phyloP scores from a whole-genome alignment of 2,113 vertebrate genomes.

The Salvator merianae region DNA sequence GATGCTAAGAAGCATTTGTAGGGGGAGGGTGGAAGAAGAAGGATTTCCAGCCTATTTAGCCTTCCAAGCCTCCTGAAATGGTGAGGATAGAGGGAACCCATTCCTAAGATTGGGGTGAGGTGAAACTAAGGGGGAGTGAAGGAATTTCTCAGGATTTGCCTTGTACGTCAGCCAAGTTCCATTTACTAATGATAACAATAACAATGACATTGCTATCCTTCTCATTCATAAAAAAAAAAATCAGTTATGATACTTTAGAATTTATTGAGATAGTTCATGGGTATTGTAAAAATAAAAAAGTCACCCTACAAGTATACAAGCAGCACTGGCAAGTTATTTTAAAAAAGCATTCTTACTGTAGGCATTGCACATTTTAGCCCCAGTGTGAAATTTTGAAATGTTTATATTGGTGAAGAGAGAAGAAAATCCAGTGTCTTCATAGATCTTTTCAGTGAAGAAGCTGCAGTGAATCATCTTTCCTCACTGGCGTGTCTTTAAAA shows the following conservation, averaged over 20 bases:
- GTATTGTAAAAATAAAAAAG: too few relatives aligned
- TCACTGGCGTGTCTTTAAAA: constrained; percentile 33
- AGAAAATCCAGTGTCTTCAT: neutral
- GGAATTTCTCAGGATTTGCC: neutral
- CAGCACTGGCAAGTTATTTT: neutral
- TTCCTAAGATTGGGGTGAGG: neutral
- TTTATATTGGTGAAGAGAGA: neutral
- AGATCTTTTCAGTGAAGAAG: constrained; percentile 30
- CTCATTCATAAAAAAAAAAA: too few relatives aligned
- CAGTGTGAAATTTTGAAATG: neutral
- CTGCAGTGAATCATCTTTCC: constrained; percentile 26
- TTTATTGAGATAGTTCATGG: neutral
- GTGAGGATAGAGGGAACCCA: too few relatives aligned
- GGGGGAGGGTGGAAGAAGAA: neutral
- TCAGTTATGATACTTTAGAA: neutral
- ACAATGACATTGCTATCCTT: neutral
- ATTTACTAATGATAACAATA: neutral
- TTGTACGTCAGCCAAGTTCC: neutral
- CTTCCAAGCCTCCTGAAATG: neutral
- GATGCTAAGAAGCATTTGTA: neutral
- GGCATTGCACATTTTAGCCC: neutral
- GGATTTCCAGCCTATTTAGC: neutral
- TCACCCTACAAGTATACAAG: neutral
- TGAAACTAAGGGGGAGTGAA: neutral
- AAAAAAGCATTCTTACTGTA: neutral